Percentiles rank a stretch among this genome's conserved stretches.
Conservation (phyloP, 2,113 vertebrate genomes). For the Pteronura brasiliensis region DNA sequence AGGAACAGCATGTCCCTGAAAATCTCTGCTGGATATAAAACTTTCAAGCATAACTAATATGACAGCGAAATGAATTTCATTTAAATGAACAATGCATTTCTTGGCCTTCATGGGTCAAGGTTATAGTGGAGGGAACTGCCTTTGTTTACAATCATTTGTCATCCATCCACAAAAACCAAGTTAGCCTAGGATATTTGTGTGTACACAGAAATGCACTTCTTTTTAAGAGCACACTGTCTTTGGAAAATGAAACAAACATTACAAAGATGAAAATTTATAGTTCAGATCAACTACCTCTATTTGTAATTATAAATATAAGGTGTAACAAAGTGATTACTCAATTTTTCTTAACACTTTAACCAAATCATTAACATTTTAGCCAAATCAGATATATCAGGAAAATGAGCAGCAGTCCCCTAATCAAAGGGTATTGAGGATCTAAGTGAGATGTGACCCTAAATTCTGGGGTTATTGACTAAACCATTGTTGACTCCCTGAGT, state of each 20-base stretch:
- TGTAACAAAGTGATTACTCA: constrained; percentile 13
- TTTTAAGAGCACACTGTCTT: constrained; percentile 14
- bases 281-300: not conserved
- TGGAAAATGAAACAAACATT: constrained; percentile 18
- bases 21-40: constrained; percentile 73
- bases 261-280: constrained; percentile 44
- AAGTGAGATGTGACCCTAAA: not conserved
- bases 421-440: not conserved
- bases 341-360: not conserved
- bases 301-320: constrained; percentile 22
- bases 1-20: constrained; percentile 66
- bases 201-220: not conserved
- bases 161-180: not conserved
- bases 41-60: constrained; percentile 71
- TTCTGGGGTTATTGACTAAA: not conserved
- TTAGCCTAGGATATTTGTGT: not conserved
- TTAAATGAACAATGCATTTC: constrained; percentile 73
- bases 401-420: not conserved
- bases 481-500: not conserved
- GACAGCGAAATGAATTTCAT: constrained; percentile 73
- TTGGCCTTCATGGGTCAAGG: constrained; percentile 66
- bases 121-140: constrained; percentile 16
- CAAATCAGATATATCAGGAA: not conserved
- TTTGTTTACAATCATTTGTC: constrained; percentile 69
- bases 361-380: not conserved